Base-by-base conservation (phyloP, 2,113 vertebrate species). In the Oreochromis spilurus region DNA sequence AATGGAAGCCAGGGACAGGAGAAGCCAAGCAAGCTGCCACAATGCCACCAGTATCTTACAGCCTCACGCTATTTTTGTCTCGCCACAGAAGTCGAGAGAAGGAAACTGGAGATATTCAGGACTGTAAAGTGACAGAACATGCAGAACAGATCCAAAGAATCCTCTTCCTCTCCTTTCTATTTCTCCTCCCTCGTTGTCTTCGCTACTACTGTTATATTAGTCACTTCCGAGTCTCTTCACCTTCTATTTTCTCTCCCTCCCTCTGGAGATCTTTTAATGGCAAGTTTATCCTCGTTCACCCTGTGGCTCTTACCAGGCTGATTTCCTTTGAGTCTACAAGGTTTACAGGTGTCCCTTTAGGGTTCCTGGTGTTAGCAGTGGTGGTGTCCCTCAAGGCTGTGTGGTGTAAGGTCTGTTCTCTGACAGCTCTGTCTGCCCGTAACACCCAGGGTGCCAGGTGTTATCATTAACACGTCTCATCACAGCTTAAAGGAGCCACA, bases 301-400 rank as follows among this genome's bases (percentile, higher is more conserved):
- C 82, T 5, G 13, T 58, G 62, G 86, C 77, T 91, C 70, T 85
- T 79, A 60, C 60, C 55, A 5, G 86, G 84, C 87, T 92, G 86
- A 91, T 91, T 91, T 89, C 88, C 58, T 92, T 91, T 87, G 86
- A 90, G 88, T 89, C 85, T 55, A 9, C 45, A 50, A 86, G 87
- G 80, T 91, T 87, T 89, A 86, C 87, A 89, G 88, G 90, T 91
- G 92, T 93, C 88, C 84, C 92, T 83, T 82, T 19, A 72, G 58
- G 91, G 84, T 83, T 54, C 54, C 6, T 38, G 82, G 79, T 79
- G 88, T 88, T 80, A 77, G 87, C 70, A 50, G 84, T 21, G 3
- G 8, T 29, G 9, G 67, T 2, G 72, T 80, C 79, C 84, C 86
- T 53, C 75, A 24, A 84, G 90, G 81, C 82, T 21, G 2, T 5